A percentile compares a stretch with the other conserved stretches of the same genome.
phyloP scores from a whole-genome alignment of 2,888 invertebrate species.

The Ferrisia virgata region DNA sequence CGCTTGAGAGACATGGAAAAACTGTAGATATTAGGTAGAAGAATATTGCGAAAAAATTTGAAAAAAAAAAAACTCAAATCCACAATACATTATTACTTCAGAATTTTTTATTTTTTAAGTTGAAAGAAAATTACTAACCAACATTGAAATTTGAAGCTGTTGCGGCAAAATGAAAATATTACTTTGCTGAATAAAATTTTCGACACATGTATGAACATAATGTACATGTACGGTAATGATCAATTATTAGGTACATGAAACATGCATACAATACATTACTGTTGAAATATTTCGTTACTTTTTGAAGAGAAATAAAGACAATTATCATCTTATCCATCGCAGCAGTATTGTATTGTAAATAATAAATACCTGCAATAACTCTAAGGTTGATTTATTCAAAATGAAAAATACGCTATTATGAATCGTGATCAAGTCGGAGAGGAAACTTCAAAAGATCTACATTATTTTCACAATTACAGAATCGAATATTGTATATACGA shows the following conservation, averaged over 20 bases:
- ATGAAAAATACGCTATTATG: neutral
- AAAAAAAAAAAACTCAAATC: neutral
- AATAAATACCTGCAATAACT: neutral
- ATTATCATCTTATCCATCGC: too few species aligned
- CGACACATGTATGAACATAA: too few species aligned
- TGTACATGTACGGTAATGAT: too few species aligned
- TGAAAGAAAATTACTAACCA: neutral
- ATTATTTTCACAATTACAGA: neutral
- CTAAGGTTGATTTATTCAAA: neutral
- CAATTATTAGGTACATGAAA: too few species aligned
- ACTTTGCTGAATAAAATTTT: neutral
- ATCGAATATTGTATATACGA: neutral
- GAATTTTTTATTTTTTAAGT: neutral
- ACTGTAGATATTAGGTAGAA: neutral
- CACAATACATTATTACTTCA: neutral
- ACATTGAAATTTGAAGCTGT: slow-evolving; percentile 1
- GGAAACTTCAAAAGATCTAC: neutral
- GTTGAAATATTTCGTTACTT: neutral
- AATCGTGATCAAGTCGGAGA: neutral
- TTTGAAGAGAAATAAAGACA: neutral
- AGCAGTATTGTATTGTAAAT: neutral
- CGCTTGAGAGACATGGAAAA: neutral
- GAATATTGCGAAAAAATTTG: neutral
- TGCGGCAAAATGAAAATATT: neutral
- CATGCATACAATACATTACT: neutral